These are phyloP conservation scores for Aspidiotus destructor DNA, from an alignment of 2,888 invertebrate genomes.

Conservation along the genomic window DNA sequence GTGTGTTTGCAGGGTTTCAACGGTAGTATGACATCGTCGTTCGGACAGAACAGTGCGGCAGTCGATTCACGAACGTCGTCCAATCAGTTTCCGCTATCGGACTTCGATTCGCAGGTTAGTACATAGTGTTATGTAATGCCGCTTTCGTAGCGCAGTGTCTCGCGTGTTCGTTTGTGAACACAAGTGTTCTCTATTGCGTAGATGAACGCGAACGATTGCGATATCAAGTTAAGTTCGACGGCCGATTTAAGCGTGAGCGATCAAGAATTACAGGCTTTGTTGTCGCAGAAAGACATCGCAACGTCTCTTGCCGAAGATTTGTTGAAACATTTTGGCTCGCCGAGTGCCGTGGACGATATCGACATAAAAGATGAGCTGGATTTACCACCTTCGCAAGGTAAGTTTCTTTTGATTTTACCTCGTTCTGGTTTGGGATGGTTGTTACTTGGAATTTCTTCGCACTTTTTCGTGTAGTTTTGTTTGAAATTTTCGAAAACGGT, in stretches of 20 bases:
- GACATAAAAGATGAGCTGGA: constrained; percentile 38
- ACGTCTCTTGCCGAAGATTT: constrained; percentile 80
- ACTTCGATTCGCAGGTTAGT: constrained; percentile 21
- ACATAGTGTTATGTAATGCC: neutral
- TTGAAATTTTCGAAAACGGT: too few relatives aligned
- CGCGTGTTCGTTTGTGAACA: neutral
- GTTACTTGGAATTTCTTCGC: too few relatives aligned
- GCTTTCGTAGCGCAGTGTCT: neutral
- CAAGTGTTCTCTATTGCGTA: neutral
- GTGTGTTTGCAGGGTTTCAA: constrained; percentile 10
- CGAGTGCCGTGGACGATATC: constrained; percentile 47
- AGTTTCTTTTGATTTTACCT: too few relatives aligned
- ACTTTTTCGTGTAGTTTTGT: too few relatives aligned
- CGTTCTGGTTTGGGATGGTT: too few relatives aligned
- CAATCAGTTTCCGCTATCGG: constrained; percentile 18
- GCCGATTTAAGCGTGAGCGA: constrained; percentile 53
- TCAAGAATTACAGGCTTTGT: constrained; percentile 60
- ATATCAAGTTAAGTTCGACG: constrained; percentile 26
- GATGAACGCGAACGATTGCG: constrained; percentile 31
- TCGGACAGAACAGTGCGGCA: neutral
- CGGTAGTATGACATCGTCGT: constrained; percentile 8
- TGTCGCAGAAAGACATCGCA: constrained; percentile 64
- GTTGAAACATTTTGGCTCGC: constrained; percentile 69
- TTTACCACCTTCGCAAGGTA: constrained; percentile 29
- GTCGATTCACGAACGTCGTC: constrained; percentile 1